Base-by-base conservation (phyloP, 2,888 invertebrate genomes). In the Antheraea assamensis region DNA sequence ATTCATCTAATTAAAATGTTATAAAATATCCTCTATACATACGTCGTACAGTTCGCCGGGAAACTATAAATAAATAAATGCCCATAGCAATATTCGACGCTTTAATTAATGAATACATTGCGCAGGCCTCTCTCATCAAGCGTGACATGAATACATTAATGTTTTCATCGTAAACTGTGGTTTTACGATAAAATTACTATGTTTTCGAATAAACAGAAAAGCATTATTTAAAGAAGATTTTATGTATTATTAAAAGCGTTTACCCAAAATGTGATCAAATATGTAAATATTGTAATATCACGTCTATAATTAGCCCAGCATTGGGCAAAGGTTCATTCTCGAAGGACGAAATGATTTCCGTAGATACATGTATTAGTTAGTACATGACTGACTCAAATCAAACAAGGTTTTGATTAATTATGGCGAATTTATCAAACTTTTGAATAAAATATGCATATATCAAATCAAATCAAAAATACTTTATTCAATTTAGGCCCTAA, bases 71-170 rank as follows among this genome's bases (percentile, higher is more conserved):
- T 68, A 68, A 68, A 77, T 78, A 78, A 82, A 81, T 78, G 74
- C 72, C 30, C 27, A 72, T 42, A 42, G 49, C 49, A 64, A 72
- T 74, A 74, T 74, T 77, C 78, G 77, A 64, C 77, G 79, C 78
- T 80, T 82, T 83, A 83, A 84, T 83, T 81, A 82, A 81, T 82
- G 75, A 82, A 81, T 82, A 75, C 78, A 78, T 78, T 78, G 81
- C 79, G 78, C 66, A 66, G 64, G 72, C 64, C 42, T 72, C 47
- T 64, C 64, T 42, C 64, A 42, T 64, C 68, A 68, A 68, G 35
- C 68, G 68, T 68, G 68, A 68, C 68, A 68, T 68, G 68, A 68
- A 68, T 68, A 68, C 35, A 35, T 68, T 68, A 68, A 35, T 68
- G 68, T 35, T 68, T 68, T 68, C 68, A 68, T 68, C 68, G 68